Evolutionary conservation across 2,888 invertebrate species (phyloP).

Genomic region (Drosophila pseudotakahashii): DNA sequence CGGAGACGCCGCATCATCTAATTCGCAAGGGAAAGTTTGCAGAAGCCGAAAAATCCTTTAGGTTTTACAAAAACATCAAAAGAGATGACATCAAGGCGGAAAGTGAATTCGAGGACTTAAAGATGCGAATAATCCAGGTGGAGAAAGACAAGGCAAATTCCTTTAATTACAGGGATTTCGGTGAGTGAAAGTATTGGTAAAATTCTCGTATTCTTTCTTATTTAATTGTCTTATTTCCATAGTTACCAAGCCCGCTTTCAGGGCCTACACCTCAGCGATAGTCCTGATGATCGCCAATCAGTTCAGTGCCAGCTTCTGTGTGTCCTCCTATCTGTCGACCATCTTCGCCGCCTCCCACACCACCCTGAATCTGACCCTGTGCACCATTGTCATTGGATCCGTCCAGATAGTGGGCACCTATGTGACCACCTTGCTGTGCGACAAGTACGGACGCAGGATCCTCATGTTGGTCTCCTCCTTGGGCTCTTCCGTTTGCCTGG

Average conservation of each 20-base stretch:
- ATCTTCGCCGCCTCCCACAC: conserved; percentile 70
- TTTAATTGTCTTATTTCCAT: background rate
- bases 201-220: rapidly evolving
- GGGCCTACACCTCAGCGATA: conserved; percentile 56
- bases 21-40: conserved; percentile 53
- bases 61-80: conserved; percentile 65
- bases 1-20: conserved; percentile 74
- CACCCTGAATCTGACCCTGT: conserved; percentile 64
- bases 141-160: conserved; percentile 30
- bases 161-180: conserved; percentile 68
- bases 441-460: conserved; percentile 70
- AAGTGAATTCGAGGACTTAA: conserved; percentile 55
- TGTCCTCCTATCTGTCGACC: conserved; percentile 73
- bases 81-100: conserved; percentile 52
- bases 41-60: conserved; percentile 66
- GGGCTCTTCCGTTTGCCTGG: conserved; percentile 65
- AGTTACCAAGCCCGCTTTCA: conserved; percentile 65
- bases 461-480: conserved; percentile 66
- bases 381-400: conserved; percentile 75
- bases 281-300: conserved; percentile 64
- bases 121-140: conserved; percentile 41
- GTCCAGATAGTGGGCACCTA: conserved; percentile 76
- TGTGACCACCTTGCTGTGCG: conserved; percentile 66
- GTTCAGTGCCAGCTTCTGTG: conserved; percentile 67
- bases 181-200: conserved; percentile 56